Percentiles rank a stretch among this genome's conserved stretches.
Conservation (phyloP, 2,113 vertebrate genomes). For the Pseudonaja textilis region DNA sequence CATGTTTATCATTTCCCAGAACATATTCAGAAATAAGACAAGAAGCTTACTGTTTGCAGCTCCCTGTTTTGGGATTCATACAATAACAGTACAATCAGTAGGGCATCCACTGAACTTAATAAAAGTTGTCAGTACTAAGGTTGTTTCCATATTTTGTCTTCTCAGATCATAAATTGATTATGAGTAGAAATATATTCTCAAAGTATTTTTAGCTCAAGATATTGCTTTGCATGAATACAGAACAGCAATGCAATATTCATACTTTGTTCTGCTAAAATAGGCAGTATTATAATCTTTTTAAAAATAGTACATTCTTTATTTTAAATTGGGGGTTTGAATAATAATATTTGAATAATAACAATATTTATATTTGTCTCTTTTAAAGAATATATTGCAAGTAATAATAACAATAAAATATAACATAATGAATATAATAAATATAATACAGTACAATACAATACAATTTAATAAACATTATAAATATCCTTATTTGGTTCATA, state of each 20-base stretch:
- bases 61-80: neutral
- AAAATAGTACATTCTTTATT: neutral
- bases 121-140: neutral
- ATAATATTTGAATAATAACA: neutral
- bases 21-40: neutral
- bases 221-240: neutral
- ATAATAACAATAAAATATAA: neutral
- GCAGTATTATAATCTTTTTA: neutral
- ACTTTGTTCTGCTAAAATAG: neutral
- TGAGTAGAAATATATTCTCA: neutral
- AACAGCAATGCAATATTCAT: neutral
- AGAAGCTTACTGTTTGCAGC: neutral
- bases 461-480: neutral
- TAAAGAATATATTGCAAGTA: neutral
- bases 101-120: neutral
- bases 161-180: neutral
- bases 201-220: neutral
- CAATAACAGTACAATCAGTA: neutral
- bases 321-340: neutral
- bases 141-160: neutral
- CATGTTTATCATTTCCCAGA: neutral
- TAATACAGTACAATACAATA: neutral
- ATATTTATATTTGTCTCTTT: neutral
- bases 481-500: neutral
- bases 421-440: neutral